A percentile compares a stretch with the other conserved stretches of the same genome.
phyloP scores from a whole-genome alignment of 1,140 invertebrate species.

The Drosophila bipectinata region DNA sequence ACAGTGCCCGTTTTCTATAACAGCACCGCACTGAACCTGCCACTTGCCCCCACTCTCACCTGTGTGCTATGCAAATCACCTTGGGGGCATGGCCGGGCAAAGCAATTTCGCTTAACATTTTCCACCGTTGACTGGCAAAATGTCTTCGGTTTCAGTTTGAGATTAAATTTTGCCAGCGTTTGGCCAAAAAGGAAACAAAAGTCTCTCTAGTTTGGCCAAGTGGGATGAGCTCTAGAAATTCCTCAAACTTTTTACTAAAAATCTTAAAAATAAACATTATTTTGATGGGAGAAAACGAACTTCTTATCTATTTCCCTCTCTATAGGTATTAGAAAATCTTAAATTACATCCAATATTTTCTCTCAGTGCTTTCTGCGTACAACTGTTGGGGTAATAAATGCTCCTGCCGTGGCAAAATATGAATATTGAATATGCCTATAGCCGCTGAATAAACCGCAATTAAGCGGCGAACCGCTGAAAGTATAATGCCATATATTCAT shows the following conservation, averaged over 20 bases:
- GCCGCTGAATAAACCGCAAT: constrained; percentile 51
- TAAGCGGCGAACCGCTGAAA: constrained; percentile 6
- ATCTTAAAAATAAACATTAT: not conserved
- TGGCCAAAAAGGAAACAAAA: constrained; percentile 62
- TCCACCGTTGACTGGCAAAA: constrained; percentile 53
- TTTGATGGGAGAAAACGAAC: constrained; percentile 2
- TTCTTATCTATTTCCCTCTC: not conserved
- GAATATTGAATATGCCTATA: constrained; percentile 75
- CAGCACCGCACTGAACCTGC: not conserved
- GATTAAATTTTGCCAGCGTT: constrained; percentile 72
- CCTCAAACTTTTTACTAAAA: not conserved
- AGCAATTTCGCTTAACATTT: constrained; percentile 70
- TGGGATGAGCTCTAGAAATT: not conserved
- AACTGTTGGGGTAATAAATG: constrained; percentile 61
- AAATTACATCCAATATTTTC: not conserved
- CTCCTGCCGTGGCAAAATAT: constrained; percentile 59
- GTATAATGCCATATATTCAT: constrained; percentile 25
- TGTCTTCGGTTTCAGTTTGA: constrained; percentile 77
- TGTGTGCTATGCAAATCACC: constrained; percentile 61
- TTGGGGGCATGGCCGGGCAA: constrained; percentile 56
- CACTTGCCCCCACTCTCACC: constrained; percentile 20
- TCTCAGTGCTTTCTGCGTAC: constrained; percentile 14
- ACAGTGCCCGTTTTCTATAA: not conserved
- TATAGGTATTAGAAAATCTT: not conserved
- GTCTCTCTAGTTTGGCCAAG: constrained; percentile 59